A percentile compares a stretch with the other conserved stretches of the same genome.
phyloP scores from a whole-genome alignment of 1,140 invertebrate species.

The Araneus ventricosus region DNA sequence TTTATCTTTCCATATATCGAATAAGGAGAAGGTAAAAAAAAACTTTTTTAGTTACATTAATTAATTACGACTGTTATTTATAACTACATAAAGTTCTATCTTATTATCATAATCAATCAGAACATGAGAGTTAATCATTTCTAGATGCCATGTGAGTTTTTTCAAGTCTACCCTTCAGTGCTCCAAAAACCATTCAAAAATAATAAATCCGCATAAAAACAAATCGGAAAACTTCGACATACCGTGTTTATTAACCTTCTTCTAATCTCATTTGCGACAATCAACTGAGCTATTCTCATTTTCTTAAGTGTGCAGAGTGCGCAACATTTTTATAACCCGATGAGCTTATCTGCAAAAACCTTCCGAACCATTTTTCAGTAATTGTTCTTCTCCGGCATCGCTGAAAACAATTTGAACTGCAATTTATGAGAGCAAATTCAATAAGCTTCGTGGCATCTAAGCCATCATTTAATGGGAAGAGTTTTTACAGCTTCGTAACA shows the following conservation, averaged over 20 bases:
- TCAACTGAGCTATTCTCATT: background rate
- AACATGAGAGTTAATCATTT: too few relatives aligned
- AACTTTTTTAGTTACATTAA: too few relatives aligned
- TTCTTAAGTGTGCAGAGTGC: constrained; percentile 17
- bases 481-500: background rate
- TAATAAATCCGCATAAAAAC: background rate
- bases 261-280: constrained; percentile 24
- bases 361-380: background rate
- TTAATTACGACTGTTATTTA: too few relatives aligned
- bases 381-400: background rate
- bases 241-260: background rate
- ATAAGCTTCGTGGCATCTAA: background rate
- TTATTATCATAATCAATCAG: too few relatives aligned
- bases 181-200: too few relatives aligned
- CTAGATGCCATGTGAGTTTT: too few relatives aligned
- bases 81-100: too few relatives aligned
- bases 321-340: background rate
- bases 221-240: background rate
- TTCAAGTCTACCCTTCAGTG: too few relatives aligned
- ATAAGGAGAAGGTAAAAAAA: too few relatives aligned
- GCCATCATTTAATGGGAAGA: constrained; percentile 5
- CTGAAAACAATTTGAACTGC: background rate
- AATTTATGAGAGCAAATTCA: constrained; percentile 27
- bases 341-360: background rate
- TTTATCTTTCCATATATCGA: too few relatives aligned